Evolutionary conservation across 1,140 invertebrate species (phyloP), one percentile per base, ranked within the genome.

Genomic region (Linepithema humile): DNA sequence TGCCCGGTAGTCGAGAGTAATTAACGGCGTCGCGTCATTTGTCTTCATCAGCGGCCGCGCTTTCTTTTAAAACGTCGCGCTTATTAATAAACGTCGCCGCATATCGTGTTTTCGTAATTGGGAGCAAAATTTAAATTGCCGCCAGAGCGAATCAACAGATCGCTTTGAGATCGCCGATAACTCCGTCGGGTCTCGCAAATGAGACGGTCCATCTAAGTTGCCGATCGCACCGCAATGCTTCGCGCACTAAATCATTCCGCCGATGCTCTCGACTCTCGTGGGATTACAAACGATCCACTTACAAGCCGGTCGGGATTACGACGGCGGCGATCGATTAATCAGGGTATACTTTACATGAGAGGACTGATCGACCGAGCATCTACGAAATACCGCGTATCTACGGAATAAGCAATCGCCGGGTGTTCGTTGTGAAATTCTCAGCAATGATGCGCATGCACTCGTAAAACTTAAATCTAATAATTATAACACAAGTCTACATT

Each of bases 241-340:
- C 35, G 50, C 23, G 50, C 67, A 40, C 50, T 87, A 88, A 87
- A 87, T 88, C 82, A 73, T 72, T 80, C 60, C 48, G 45, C 20
- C 55, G 78, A 55, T 80, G 26, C 77, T 69, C 64, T 73, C 53
- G 60, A 43, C 57, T 53, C 38, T 69, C 50, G 40, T 43, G 38
- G 85, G 62, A 84, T 88, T 87, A 87, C 64, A 48, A 88, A 84
- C 86, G 86, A 88, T 73, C 85, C 73, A 87, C 82, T 88, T 87
- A 87, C 85, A 84, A 87, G 85, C 83, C 72, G 75, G 73, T 88
- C 55, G 82, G 82, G 57, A 87, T 87, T 88, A 87, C 73, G 50
- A 62, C 43, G 65, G 15, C 43, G 38, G 64, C 86, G 60, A 88
- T 87, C 82, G 86, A 88, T 88, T 87, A 87, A 88, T 87, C 57